Base-by-base conservation (phyloP, 2,797 vertebrate genomes). In the Thripadectes ignobilis region DNA sequence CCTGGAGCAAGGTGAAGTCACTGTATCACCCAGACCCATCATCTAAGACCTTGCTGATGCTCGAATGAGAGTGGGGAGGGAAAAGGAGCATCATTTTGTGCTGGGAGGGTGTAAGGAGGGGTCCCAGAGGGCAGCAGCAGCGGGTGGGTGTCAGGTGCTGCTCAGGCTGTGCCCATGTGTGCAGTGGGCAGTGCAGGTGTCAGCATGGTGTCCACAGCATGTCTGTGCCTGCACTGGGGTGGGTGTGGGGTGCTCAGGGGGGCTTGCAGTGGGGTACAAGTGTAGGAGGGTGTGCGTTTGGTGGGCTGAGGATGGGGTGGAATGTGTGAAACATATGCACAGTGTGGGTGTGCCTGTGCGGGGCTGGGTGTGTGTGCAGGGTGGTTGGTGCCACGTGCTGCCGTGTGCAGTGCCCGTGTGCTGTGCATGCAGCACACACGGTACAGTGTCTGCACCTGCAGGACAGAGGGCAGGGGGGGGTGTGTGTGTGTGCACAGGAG, bases 261-360 rank as follows among this genome's bases (percentile, higher is more conserved):
- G 5, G 38, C 17, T 9, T 5, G 4, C 3, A 4, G 51, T 2
- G 20, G 46, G 48, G 32, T 20, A 17, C 9, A 2, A 45, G 39
- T 23, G 38, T 39, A 19, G 24, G 23, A 19, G 32, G 6, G 17
- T 9, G 2, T 0, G 2, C 2, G 14, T 16, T 51, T 2, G 4
- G 11, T 2, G 43, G 24, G 12, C 21, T 15, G 57, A 30, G 32
- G 5, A 1, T 0, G 3, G 6, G 3, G 17, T 10, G 41, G 30
- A 14, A 10, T 0, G 29, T 3, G 39, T 10, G 49, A 19, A 39
- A 58, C 4, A 2, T 1, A 30, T 5, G 45, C 5, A 14, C 3
- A 1, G 45, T 2, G n/a, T 1, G 2, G 4, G 3, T 24, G 22
- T 34, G 52, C 3, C 1, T 0, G 3, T 17, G 73, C 0, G 0